Evolutionary conservation across 2,888 invertebrate genomes (phyloP), one percentile per base, ranked within the genome.

Genomic region (Sphaerophoria taeniata): DNA sequence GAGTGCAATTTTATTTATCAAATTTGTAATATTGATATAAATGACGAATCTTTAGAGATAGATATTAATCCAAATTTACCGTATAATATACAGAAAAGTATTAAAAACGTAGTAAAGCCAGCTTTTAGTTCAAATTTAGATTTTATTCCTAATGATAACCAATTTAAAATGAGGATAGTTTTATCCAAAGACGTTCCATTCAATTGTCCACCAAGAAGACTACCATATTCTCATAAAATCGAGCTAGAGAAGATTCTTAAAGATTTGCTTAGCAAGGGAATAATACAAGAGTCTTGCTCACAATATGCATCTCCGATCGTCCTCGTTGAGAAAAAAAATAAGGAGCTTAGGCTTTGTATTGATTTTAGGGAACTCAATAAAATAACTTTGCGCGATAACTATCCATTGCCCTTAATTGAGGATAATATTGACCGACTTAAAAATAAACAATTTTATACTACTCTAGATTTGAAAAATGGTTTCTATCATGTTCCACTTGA

Each of bases 281-380:
- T 86, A 9, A 87, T 87, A 33, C 43, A 83, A 0, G 72, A 61
- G n/a, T 61, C 47, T 3, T 6, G 73, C 9, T 86, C 83, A 0
- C 67, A 83, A 3, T 86, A 78, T 61, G 63, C 86, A 5, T 81
- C 81, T 2, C 79, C 84, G 0, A 80, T 87, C 33, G 82, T 87
- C 1, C 43, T 87, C 6, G 77, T 81, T 3, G 65, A 61, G n/a
- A 87, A 87, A 56, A 88, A 86, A 60, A 81, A 71, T 67, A 51
- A 61, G 14, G 80, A 85, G 51, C 78, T 77, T 47, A 67, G 49
- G 16, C 60, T 36, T 24, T 87, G 47, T 36, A 77, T 87, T 16
- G 81, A 84, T 65, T 87, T 74, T 55, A 53, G 87, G 2, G 24
- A 51, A 6, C 14, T 87, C 0, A 88, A 87, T 70, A 78, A 76